phyloP scores from a whole-genome alignment of 1,140 invertebrate species.

The Coelopa frigida region DNA sequence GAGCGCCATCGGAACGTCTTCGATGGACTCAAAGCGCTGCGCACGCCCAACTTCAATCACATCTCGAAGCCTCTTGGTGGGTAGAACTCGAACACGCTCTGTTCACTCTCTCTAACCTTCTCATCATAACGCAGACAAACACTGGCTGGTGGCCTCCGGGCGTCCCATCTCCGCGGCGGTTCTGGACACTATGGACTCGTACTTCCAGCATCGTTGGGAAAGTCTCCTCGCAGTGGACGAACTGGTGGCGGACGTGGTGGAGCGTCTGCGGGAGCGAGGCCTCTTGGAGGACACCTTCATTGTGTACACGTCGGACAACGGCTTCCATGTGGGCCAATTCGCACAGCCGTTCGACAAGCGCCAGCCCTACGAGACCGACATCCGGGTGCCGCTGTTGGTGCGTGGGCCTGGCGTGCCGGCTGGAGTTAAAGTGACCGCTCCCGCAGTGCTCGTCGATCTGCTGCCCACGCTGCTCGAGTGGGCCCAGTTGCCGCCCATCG shows the following conservation, averaged over 20 bases:
- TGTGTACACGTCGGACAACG: slow-evolving; percentile 82
- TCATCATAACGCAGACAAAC: slow-evolving; percentile 69
- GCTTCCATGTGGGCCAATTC: slow-evolving; percentile 84
- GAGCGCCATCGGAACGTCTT: slow-evolving; percentile 60
- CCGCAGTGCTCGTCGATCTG: slow-evolving; percentile 71
- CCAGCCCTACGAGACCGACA: slow-evolving; percentile 83
- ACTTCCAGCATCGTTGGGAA: slow-evolving; percentile 65
- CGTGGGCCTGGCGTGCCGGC: slow-evolving; percentile 61
- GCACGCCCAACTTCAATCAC: slow-evolving; percentile 68
- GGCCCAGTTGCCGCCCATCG: slow-evolving; percentile 42
- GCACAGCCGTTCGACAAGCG: slow-evolving; percentile 79
- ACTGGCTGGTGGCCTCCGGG: slow-evolving; percentile 71
- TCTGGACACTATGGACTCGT: slow-evolving; percentile 55
- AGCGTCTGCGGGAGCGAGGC: slow-evolving; percentile 48
- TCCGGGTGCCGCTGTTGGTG: slow-evolving; percentile 72
- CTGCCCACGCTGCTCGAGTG: slow-evolving; percentile 72
- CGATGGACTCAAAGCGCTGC: slow-evolving; percentile 52
- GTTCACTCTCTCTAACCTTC: neutral
- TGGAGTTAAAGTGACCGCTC: slow-evolving; percentile 46
- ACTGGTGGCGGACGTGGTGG: slow-evolving; percentile 60
- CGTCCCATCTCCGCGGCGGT: slow-evolving; percentile 52
- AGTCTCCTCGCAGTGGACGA: slow-evolving; percentile 80
- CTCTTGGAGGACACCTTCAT: slow-evolving; percentile 69
- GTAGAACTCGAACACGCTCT: no score
- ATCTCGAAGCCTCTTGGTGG: slow-evolving; percentile 28